Percentiles rank a stretch among this genome's conserved stretches.
phyloP scores from a whole-genome alignment of 2,888 invertebrate genomes.

The Diplolepis rosae region DNA sequence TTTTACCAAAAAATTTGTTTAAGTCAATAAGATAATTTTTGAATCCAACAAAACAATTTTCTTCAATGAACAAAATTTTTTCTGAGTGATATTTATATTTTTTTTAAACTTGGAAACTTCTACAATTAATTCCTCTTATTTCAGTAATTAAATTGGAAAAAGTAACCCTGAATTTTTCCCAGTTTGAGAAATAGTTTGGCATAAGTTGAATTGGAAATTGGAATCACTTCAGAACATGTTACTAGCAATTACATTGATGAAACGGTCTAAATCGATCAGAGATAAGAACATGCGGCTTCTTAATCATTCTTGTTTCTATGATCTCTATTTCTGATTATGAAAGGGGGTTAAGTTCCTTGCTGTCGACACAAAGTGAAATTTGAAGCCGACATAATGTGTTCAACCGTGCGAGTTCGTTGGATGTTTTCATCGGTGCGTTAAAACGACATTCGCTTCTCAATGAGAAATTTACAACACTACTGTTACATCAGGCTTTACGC shows the following conservation, averaged over 20 bases:
- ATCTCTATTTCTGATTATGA: slow-evolving; percentile 15
- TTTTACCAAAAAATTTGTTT: too few relatives aligned
- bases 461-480: slow-evolving; percentile 35
- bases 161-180: too few relatives aligned
- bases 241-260: neutral
- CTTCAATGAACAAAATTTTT: too few relatives aligned
- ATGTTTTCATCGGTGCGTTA: slow-evolving; percentile 25
- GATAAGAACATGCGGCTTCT: neutral
- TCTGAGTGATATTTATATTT: too few relatives aligned
- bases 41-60: too few relatives aligned
- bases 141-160: too few relatives aligned
- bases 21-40: too few relatives aligned
- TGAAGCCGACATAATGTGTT: slow-evolving; percentile 23
- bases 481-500: slow-evolving; percentile 43
- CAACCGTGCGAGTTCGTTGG: slow-evolving; percentile 24
- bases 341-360: slow-evolving; percentile 10
- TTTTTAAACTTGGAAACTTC: too few relatives aligned
- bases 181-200: neutral
- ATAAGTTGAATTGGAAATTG: neutral
- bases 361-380: slow-evolving; percentile 25
- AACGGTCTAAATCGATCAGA: neutral
- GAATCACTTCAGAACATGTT: neutral
- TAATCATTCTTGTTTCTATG: neutral
- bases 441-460: slow-evolving; percentile 30
- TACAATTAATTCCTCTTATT: too few relatives aligned